phyloP scores from a whole-genome alignment of 2,888 invertebrate species.

The Apocheima hispidaria region DNA sequence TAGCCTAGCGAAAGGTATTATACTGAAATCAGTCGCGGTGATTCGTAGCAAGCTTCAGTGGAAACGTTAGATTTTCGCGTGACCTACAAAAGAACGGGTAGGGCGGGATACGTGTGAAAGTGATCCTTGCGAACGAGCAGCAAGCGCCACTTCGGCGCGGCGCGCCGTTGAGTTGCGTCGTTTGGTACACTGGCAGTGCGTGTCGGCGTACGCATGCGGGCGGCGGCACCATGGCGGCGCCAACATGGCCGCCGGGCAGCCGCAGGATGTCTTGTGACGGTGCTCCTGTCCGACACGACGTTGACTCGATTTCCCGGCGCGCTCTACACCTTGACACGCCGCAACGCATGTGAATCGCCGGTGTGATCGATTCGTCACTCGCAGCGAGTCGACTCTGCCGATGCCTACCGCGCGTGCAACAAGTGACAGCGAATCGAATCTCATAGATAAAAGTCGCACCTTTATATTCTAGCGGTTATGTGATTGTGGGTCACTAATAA shows the following conservation, averaged over 20 bases:
- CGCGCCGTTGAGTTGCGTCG: slow-evolving; percentile 68
- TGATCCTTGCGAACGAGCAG: slow-evolving; percentile 59
- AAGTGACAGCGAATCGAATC: slow-evolving; percentile 75
- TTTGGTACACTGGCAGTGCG: slow-evolving; percentile 72
- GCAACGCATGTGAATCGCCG: slow-evolving; percentile 64
- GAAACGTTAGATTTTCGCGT: slow-evolving; percentile 72
- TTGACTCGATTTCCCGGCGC: slow-evolving; percentile 74
- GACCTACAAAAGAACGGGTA: slow-evolving; percentile 80
- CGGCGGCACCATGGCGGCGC: slow-evolving; percentile 85
- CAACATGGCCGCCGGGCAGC: slow-evolving; percentile 86
- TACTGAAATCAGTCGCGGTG: slow-evolving; percentile 76
- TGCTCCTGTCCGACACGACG: slow-evolving; percentile 77
- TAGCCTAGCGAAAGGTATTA: slow-evolving; percentile 62
- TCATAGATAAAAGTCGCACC: slow-evolving; percentile 64
- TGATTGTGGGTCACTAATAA: slow-evolving; percentile 76
- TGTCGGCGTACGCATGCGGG: slow-evolving; percentile 84
- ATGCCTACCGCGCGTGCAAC: slow-evolving; percentile 78
- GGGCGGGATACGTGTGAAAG: slow-evolving; percentile 54
- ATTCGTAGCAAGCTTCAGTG: slow-evolving; percentile 79
- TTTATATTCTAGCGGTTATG: slow-evolving; percentile 70
- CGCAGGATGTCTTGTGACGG: slow-evolving; percentile 81
- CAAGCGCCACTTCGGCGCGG: slow-evolving; percentile 63
- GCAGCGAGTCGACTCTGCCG: slow-evolving; percentile 60
- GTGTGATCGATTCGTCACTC: slow-evolving; percentile 71
- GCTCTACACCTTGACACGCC: slow-evolving; percentile 74